Evolutionary conservation across 2,113 vertebrate species (phyloP), one percentile per base, ranked within the genome.

Genomic region (Syrmaticus mikado): DNA sequence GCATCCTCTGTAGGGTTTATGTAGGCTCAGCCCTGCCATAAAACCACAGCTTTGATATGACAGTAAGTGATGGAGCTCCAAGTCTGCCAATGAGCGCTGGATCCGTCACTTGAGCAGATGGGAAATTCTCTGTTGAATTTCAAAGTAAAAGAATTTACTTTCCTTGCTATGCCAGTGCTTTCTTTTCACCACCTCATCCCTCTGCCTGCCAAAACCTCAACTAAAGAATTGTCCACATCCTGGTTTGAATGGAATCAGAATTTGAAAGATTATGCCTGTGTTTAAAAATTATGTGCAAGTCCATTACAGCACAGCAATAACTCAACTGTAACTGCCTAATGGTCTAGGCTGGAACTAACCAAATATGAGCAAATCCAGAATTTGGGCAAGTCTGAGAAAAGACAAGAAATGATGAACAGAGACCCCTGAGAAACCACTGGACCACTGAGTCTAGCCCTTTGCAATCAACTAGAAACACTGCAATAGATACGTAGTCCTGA

Each of bases 121-220:
- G 65, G 77, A 93, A 90, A 84, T 84, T 81, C 45, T 5, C 0
- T 72, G 57, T 28, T 73, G 14, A 52, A 83, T 81, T 84, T 95
- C 73, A 85, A 68, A 89, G n/a, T 43, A 90, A 86, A 27, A 52
- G 53, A 89, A 84, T 62, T 81, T 77, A 61, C 60, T 82, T 90
- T 89, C 67, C 60, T 46, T 72, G 57, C 40, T 62, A 93, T 68
- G 61, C 28, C 24, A 92, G 43, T 43, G 67, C 45, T 92, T 91
- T 84, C 61, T 64, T 95, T 92, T 82, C 53, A 89, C 52, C 60
- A 85, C 41, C 58, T 94, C 25, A 22, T 80, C 30, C 21, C 41
- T 52, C 40, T 82, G 62, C 38, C 55, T 43, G 28, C 46, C 82
- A 92, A 53, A 91, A 85, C 50, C 38, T 80, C 75, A 60, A 6